Evolutionary conservation across 1,140 invertebrate species (phyloP), one percentile per base, ranked within the genome.

Genomic region (Ericerus pela): DNA sequence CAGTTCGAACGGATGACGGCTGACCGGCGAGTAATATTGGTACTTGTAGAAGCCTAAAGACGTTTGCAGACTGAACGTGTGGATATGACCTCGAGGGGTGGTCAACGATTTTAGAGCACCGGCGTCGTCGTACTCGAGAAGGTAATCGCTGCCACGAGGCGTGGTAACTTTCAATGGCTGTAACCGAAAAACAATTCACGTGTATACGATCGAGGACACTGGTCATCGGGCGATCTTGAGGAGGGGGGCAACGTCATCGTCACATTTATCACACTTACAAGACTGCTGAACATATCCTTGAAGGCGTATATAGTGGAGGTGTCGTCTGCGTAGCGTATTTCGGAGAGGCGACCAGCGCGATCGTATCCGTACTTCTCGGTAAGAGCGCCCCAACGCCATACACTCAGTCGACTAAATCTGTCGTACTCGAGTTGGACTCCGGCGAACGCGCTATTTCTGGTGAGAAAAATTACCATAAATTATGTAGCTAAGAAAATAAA

Each of bases 31-130:
- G 64, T 84, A 88, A 69, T 93, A 91, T 64, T 88, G 84, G 63
- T 93, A 88, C 65, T 91, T 91, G 67, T 91, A 92, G 68, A 88
- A 90, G 18, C 92, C 91, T 1, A 96, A 72, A 0, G 89, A 90
- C 0, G 89, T 91, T 69, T 95, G 88, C 5, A 92, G 73, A 0
- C 84, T 84, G 68, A 96, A 96, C 0, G 85, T 81, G 64, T 96
- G 92, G 51, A 91, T 91, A 60, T 92, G 89, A 16, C 90, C 88
- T 56, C 88, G 75, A 0, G 93, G 93, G 2, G 91, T 96, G 1
- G 88, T 93, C 10, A 96, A 67, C 2, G 86, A 85, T 63, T 91
- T 84, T 2, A 96, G 72, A 10, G 92, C 89, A 14, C 92, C 91
- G 10, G 87, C 84, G 59, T 88, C 82, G 65, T 96, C 92, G 62